Base-by-base conservation (phyloP, 2,888 invertebrate genomes). In the Bedellia somnulentella region DNA sequence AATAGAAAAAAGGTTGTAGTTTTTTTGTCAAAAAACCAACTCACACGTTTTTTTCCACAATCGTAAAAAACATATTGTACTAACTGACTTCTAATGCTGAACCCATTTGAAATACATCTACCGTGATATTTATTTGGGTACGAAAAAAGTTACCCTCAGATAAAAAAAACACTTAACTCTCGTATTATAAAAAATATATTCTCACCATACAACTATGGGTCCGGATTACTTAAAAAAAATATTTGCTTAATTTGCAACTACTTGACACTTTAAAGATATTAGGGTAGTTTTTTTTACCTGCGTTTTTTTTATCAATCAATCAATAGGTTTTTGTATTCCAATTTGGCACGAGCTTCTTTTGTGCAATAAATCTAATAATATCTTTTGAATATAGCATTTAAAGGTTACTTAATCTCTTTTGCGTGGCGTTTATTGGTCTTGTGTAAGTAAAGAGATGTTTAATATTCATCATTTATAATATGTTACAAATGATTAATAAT, bases 101-200 rank as follows among this genome's bases (percentile, higher is more conserved):
- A 39, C 39, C 34, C 38, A 53, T 59, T 52, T 43, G 46, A 51
- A 54, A 47, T 45, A 45, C 43, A 52, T 50, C 48, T 49, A 53
- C 52, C 55, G 51, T 53, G 37, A 49, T 44, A 34, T 46, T 57
- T 53, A 55, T 57, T 57, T 55, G 58, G 57, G 52, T 38, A 44
- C 12, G 4, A 40, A 45, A 52, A 49, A 47, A 45, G 42, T 33
- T 35, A n/a, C 31, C 36, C 41, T 38, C 39, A 29, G 12, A 39
- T 35, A 36, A 50, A 47, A 49, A 47, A 34, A 29, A 36, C 37
- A 48, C 45, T 32, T 49, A 46, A 38, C 35, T 48, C 53, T 48
- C 45, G 49, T 41, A 53, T 54, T 52, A 51, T 38, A 50, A 29
- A 24, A 23, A 15, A 14, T 13, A 5, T 10, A n/a, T 52, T 58